Percentiles rank a stretch among this genome's conserved stretches.
Evolutionary conservation across 2,797 vertebrate species (phyloP).

Genomic region (Potorous gilbertii): DNA sequence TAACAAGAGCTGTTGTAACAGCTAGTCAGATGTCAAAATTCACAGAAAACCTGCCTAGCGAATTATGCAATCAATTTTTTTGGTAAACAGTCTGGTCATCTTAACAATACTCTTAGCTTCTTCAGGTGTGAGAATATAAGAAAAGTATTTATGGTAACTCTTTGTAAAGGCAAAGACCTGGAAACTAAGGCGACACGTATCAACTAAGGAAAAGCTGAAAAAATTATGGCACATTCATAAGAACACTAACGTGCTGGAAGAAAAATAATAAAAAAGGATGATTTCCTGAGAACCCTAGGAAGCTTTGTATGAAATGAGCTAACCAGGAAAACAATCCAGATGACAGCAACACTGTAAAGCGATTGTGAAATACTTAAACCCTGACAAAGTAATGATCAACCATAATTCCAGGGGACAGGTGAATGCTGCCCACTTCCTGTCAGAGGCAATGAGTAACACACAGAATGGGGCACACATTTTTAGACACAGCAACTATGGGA

Average conservation of each 20-base stretch:
- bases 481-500: not conserved
- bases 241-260: not conserved
- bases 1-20: slow-evolving; percentile 21
- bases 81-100: not conserved
- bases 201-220: not conserved
- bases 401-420: not conserved
- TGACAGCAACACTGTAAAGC: not conserved
- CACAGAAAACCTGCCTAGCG: not conserved
- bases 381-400: not conserved
- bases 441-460: not conserved
- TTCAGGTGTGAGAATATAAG: not conserved
- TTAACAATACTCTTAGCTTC: not conserved
- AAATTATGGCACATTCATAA: not conserved
- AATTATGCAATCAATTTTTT: slow-evolving; percentile 42
- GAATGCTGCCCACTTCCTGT: not conserved
- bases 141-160: not conserved
- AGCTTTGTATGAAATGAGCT: not conserved
- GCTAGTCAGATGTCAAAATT: not conserved
- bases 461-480: not conserved
- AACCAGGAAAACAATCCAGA: not conserved
- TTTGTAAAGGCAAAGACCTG: not conserved
- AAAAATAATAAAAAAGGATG: not conserved
- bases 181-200: not conserved
- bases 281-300: not conserved
- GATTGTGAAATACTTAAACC: too few relatives aligned